Conservation (phyloP, 2,797 vertebrate genomes). For the Gymnothorax javanicus region DNA sequence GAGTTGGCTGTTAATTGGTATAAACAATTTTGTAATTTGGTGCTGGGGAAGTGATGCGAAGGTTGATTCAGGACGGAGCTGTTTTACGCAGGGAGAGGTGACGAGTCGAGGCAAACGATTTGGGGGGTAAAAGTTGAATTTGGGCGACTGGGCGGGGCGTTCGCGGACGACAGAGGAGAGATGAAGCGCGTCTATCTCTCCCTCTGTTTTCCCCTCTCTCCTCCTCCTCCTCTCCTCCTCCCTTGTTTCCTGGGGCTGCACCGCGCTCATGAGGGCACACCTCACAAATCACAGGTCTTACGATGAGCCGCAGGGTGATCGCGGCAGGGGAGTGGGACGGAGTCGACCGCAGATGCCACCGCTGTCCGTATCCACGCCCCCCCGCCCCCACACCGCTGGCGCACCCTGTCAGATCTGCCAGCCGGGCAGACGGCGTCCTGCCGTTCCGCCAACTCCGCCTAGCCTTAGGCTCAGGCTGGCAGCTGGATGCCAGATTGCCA, state of each 20-base stretch:
- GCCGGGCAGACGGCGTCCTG: conserved; percentile 18
- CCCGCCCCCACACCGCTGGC: conserved; percentile 34
- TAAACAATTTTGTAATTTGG: not conserved
- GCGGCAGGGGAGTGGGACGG: conserved; percentile 52
- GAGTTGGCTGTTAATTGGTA: not conserved
- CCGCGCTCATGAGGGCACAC: conserved; percentile 20
- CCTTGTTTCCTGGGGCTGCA: not conserved
- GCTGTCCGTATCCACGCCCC: conserved; percentile 36
- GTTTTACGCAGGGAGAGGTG: not conserved
- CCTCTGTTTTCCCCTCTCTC: conserved; percentile 23
- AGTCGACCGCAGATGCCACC: conserved; percentile 38
- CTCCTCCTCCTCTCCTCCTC: not conserved
- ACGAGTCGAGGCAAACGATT: not conserved
- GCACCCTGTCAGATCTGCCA: conserved; percentile 36
- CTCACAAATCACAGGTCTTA: conserved; percentile 37
- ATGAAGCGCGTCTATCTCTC: conserved; percentile 42
- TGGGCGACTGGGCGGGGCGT: not conserved
- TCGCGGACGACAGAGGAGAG: not conserved
- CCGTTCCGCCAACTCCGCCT: conserved; percentile 1
- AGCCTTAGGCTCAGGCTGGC: conserved; percentile 2
- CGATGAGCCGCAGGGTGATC: conserved; percentile 57
- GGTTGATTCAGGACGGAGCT: not conserved
- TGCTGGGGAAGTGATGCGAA: not conserved
- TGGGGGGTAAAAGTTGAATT: not conserved
- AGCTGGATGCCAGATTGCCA: conserved; percentile 22